Base-by-base conservation (phyloP, 2,888 invertebrate species). In the Watsonalla cultraria region DNA sequence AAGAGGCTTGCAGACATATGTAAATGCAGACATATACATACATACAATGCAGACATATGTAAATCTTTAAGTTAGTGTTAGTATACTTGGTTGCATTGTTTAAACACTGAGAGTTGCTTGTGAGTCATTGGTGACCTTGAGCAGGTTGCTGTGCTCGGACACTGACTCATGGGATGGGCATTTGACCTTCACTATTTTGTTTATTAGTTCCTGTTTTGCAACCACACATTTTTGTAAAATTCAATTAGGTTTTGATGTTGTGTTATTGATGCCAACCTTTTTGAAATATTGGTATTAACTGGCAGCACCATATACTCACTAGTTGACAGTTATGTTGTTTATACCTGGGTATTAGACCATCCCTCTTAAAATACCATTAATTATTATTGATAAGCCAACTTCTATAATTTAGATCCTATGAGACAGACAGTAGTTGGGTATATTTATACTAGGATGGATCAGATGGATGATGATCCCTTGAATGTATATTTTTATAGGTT, bases 121-220 rank as follows among this genome's bases (percentile, higher is more conserved):
- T 84, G 80, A 84, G 62, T 84, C 81, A 82, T 51, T 6, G 47
- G 13, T 64, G 60, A 73, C 82, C 82, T 80, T 84, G 74, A 68
- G 58, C 50, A 57, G 54, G 46, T 62, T 60, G 54, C 58, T 58
- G 60, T 64, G 54, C 47, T 61, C 67, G 79, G 81, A 82, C 64
- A 85, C 67, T 79, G 81, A 82, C 64, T 85, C 81, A 83, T 65
- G 58, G 63, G 52, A 62, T 51, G 61, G 57, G 51, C 56, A 77
- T 78, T 70, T 71, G 66, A 72, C 78, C 78, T 80, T 76, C 64
- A 65, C 37, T 51, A 68, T 57, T 64, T 39, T 51, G 68, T 57
- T 63, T 65, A 60, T 61, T 63, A 57, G 9, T 37, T 51, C 46
- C 15, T 37, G 35, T 51, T 51, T 46, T 46, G 45, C 11, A 47